These are phyloP conservation scores for Melanocharis versteri DNA, from an alignment of 2,113 vertebrate genomes.

Conservation along the genomic window DNA sequence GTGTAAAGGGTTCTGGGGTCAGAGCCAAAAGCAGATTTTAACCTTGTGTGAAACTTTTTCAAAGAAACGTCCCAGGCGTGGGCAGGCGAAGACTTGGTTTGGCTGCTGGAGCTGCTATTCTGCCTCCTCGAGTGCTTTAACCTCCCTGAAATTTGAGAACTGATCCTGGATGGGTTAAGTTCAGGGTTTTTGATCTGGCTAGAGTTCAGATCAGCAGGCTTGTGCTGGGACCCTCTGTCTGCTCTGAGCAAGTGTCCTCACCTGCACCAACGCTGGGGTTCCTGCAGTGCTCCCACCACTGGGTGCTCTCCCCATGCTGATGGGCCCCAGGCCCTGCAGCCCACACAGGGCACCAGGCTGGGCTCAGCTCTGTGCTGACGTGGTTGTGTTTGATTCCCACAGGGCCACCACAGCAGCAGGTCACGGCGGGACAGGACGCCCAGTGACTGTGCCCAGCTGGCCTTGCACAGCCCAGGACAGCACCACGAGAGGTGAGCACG, in stretches of 20 bases:
- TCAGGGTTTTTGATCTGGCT: neutral
- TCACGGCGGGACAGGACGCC: neutral
- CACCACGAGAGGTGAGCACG: neutral
- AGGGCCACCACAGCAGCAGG: slow-evolving; percentile 22
- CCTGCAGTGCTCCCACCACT: accelerated
- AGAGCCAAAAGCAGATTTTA: neutral
- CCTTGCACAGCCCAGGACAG: neutral
- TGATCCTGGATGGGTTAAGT: accelerated
- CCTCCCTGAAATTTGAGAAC: neutral
- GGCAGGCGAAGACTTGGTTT: neutral
- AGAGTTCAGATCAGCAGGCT: neutral
- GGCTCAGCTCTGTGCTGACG: accelerated
- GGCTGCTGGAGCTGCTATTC: neutral
- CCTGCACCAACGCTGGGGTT: neutral
- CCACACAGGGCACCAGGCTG: neutral
- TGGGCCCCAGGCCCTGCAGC: neutral
- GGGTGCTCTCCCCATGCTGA: accelerated
- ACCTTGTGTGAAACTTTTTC: neutral
- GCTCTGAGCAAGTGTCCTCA: neutral
- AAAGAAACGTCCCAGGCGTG: neutral
- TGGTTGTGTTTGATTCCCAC: neutral
- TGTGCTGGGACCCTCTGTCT: neutral
- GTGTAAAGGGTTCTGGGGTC: neutral
- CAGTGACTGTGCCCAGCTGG: neutral
- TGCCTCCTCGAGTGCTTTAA: neutral